These are phyloP conservation scores for Tauraco hartlaubi DNA, from an alignment of 2,797 vertebrate genomes.

Conservation along the genomic window DNA sequence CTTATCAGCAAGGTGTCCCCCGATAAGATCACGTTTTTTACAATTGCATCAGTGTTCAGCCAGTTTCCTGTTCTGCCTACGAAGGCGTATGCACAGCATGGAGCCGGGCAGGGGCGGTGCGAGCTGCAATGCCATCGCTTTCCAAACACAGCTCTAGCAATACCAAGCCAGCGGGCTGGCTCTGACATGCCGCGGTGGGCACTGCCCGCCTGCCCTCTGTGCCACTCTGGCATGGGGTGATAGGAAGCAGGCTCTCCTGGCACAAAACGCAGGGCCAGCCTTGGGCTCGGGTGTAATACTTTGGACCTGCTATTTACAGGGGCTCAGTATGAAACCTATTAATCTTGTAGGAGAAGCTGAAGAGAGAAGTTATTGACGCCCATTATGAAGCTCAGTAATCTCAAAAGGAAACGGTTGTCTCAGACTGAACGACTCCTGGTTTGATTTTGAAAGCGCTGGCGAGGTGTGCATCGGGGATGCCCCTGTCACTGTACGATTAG, in stretches of 20 bases:
- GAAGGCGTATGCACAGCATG: accelerated
- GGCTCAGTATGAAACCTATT: background rate
- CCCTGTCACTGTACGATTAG: background rate
- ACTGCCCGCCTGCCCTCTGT: accelerated
- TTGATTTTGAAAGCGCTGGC: accelerated
- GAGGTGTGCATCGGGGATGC: background rate
- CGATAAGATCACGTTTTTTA: background rate
- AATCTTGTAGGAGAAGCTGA: background rate
- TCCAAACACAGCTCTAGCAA: background rate
- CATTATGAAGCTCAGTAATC: background rate
- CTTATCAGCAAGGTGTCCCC: slow-evolving; percentile 24
- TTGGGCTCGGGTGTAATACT: accelerated
- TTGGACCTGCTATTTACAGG: background rate
- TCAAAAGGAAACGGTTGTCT: background rate
- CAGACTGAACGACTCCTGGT: background rate
- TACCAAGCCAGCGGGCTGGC: accelerated
- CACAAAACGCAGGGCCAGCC: background rate
- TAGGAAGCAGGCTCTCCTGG: accelerated
- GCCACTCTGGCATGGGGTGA: accelerated
- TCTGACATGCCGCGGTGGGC: accelerated
- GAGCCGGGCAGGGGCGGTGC: accelerated
- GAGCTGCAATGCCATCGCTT: background rate
- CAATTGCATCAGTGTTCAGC: background rate
- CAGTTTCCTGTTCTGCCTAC: background rate
- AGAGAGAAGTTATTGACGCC: accelerated